These are phyloP conservation scores for Rostratula benghalensis DNA, from an alignment of 2,113 vertebrate species.

Conservation along the genomic window DNA sequence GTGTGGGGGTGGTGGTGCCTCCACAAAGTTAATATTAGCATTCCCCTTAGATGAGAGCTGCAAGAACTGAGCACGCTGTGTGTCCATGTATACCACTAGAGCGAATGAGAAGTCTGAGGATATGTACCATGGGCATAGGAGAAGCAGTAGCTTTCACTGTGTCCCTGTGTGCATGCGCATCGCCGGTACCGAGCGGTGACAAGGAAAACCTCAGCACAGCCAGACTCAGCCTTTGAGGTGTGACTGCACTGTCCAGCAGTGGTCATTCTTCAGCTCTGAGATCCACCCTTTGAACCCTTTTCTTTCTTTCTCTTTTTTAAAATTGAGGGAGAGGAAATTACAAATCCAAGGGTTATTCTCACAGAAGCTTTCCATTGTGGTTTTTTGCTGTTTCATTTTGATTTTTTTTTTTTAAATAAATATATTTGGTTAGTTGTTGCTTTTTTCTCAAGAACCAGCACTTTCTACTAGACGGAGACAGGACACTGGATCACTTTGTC, in stretches of 20 bases:
- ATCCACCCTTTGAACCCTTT: background rate
- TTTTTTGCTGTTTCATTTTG: background rate
- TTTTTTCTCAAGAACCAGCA: background rate
- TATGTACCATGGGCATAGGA: background rate
- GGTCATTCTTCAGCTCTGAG: background rate
- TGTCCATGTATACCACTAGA: conserved; percentile 29
- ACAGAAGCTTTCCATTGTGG: background rate
- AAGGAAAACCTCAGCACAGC: background rate
- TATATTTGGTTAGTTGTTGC: background rate
- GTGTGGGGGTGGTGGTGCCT: background rate
- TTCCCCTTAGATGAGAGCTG: conserved; percentile 65
- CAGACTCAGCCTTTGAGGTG: background rate
- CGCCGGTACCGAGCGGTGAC: conserved; percentile 15
- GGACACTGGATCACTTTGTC: conserved; percentile 88
- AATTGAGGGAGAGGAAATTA: background rate
- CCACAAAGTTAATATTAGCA: conserved; percentile 47
- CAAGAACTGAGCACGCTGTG: background rate
- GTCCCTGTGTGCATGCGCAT: background rate
- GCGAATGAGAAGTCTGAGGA: background rate
- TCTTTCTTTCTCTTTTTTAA: background rate
- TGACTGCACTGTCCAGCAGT: background rate
- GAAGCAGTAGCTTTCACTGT: background rate
- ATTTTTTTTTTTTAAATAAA: background rate
- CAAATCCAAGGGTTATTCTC: background rate
- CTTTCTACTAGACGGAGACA: conserved; percentile 82